phyloP scores from a whole-genome alignment of 1,140 invertebrate species.

The Spodoptera litura region DNA sequence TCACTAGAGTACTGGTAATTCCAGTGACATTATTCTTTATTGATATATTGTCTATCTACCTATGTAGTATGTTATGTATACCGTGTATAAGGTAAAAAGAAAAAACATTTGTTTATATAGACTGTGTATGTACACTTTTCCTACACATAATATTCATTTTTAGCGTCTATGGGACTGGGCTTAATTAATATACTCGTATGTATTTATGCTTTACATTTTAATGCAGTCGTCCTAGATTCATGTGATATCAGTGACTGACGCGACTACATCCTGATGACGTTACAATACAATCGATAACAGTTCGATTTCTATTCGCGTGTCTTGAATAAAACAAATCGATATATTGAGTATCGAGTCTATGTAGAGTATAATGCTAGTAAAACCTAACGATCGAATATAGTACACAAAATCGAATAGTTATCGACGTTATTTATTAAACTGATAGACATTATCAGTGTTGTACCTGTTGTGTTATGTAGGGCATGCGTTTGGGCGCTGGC shows the following conservation, averaged over 20 bases:
- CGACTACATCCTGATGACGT: constrained; percentile 3
- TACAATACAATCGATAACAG: neutral
- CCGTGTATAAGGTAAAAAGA: neutral
- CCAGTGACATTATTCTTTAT: neutral
- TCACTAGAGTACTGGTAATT: constrained; percentile 2
- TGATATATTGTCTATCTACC: neutral
- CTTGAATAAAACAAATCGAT: constrained; percentile 14
- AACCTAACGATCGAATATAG: neutral
- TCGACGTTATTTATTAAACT: neutral
- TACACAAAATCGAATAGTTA: neutral
- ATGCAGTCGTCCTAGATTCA: neutral
- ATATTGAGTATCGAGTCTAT: neutral
- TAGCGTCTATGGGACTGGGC: too few species aligned
- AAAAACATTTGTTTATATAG: too few species aligned
- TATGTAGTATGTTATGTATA: neutral
- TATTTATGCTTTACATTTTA: neutral
- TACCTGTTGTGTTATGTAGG: constrained; percentile 22
- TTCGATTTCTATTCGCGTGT: constrained; percentile 13
- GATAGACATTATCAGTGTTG: constrained; percentile 1
- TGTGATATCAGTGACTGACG: neutral
- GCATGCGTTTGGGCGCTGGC: constrained; percentile 19
- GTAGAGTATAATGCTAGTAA: neutral
- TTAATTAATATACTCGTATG: too few species aligned
- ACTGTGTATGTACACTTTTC: too few species aligned
- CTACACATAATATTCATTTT: too few species aligned